phyloP scores from a whole-genome alignment of 2,888 invertebrate species.

The Rhogogaster chlorosoma region DNA sequence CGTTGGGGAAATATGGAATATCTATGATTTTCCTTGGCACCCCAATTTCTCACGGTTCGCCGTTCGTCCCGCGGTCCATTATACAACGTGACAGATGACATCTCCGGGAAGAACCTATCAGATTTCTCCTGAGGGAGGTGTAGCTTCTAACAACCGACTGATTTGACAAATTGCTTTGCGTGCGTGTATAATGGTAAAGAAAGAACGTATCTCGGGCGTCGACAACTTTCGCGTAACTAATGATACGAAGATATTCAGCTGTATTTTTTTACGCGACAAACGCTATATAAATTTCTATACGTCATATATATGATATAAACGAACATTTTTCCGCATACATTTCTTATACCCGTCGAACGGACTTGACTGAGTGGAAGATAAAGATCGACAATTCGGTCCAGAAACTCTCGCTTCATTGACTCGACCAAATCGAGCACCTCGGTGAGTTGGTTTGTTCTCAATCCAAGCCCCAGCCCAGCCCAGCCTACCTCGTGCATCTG shows the following conservation, averaged over 20 bases:
- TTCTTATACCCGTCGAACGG: conserved; percentile 7
- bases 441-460: conserved; percentile 15
- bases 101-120: conserved; percentile 46
- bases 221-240: not conserved
- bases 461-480: not conserved
- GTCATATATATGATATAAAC: not conserved
- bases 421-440: conserved; percentile 14
- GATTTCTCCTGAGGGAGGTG: conserved; percentile 29
- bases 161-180: conserved; percentile 35
- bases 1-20: conserved; percentile 12
- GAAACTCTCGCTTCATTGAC: conserved; percentile 41
- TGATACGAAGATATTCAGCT: not conserved
- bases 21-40: conserved; percentile 36
- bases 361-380: conserved; percentile 43
- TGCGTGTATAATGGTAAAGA: conserved; percentile 32
- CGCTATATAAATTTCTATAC: not conserved
- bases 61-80: conserved; percentile 37
- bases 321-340: not conserved
- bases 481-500: not conserved
- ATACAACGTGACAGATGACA: conserved; percentile 44
- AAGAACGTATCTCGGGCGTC: not conserved
- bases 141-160: conserved; percentile 46
- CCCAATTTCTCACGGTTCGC: conserved; percentile 39
- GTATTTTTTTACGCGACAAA: conserved; percentile 17
- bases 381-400: conserved; percentile 39